Evolutionary conservation across 1,140 invertebrate genomes (phyloP), one percentile per base, ranked within the genome.

Genomic region (Pissodes strobi): DNA sequence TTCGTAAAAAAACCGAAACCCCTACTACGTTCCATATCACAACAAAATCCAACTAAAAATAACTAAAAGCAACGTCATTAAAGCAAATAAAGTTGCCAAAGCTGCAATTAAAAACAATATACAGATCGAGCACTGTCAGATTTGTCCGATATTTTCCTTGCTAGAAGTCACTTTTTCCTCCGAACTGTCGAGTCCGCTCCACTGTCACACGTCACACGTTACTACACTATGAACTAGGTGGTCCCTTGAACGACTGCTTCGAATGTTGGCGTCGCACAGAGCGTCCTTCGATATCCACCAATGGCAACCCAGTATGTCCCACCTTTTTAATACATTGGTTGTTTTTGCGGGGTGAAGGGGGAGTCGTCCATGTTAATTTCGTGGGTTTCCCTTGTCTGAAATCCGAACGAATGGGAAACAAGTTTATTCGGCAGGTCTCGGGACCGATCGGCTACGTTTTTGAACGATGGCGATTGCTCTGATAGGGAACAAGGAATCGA

Each of bases 1-100:
- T 77, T 78, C 51, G 76, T 78, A 74, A 70, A 78, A 75, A 78
- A 78, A 72, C 75, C 76, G 69, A 73, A 78, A 74, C 70, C 68
- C 67, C 76, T 74, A 64, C 52, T 56, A 67, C 76, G 75, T 76
- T 78, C 75, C 75, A 77, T 77, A 72, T 70, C 73, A 74, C 69
- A 30, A 62, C 48, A 61, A 63, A 71, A 71, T 67, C 62, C 63
- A 70, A 70, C 55, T 30, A 62, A 70, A 70, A 68, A 58, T 55
- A 72, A 73, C 64, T 49, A 53, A 72, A 68, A 68, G 37, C 30
- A 63, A 67, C 58, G n/a, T n/a, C n/a, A 66, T 68, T 55, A 68
- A 66, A 66, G 17, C 39, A 51, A 63, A 66, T 58, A 21, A 59
- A 68, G 21, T 27, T 27, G 25, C 25, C 25, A 27, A 27, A 27